Conservation (phyloP, 2,113 vertebrate genomes). For the Lampris megalopsis region DNA sequence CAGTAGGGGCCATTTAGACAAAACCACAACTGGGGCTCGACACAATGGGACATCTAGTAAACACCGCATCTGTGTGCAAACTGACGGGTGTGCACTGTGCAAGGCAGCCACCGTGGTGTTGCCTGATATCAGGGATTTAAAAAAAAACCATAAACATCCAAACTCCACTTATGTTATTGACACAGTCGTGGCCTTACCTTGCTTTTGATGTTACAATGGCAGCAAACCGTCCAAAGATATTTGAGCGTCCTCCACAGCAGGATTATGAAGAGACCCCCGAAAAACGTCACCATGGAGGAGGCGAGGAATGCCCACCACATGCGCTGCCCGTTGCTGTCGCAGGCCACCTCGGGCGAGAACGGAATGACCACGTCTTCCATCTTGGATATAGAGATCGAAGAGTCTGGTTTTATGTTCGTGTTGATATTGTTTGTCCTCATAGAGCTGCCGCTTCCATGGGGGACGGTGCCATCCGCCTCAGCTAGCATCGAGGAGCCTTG, state of each 20-base stretch:
- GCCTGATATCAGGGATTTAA: slow-evolving; percentile 2
- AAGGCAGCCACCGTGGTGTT: neutral
- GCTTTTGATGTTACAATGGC: slow-evolving; percentile 95
- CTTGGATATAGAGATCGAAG: slow-evolving; percentile 93
- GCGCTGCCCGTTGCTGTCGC: slow-evolving; percentile 97
- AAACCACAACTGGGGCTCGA: slow-evolving; percentile 15
- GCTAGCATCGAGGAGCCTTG: slow-evolving; percentile 93
- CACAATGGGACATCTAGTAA: slow-evolving; percentile 5
- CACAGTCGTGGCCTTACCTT: slow-evolving; percentile 84
- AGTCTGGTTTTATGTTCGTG: slow-evolving; percentile 91
- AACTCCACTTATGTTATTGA: neutral
- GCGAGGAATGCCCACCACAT: slow-evolving; percentile 99
- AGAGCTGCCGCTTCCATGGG: slow-evolving; percentile 89
- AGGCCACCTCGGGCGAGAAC: slow-evolving; percentile 96
- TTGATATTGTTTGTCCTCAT: slow-evolving; percentile 94
- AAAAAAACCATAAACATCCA: neutral
- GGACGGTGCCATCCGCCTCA: slow-evolving; percentile 92
- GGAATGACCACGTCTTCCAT: slow-evolving; percentile 96
- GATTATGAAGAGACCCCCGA: slow-evolving; percentile 99
- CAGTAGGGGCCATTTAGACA: slow-evolving; percentile 9
- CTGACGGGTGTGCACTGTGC: slow-evolving; percentile 7
- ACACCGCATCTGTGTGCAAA: neutral
- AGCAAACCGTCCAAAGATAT: slow-evolving; percentile 99
- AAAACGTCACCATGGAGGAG: slow-evolving; percentile 99
- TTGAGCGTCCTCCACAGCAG: slow-evolving; percentile 98